Evolutionary conservation across 2,888 invertebrate species (phyloP).

Genomic region (Caenorhabditis sp.): DNA sequence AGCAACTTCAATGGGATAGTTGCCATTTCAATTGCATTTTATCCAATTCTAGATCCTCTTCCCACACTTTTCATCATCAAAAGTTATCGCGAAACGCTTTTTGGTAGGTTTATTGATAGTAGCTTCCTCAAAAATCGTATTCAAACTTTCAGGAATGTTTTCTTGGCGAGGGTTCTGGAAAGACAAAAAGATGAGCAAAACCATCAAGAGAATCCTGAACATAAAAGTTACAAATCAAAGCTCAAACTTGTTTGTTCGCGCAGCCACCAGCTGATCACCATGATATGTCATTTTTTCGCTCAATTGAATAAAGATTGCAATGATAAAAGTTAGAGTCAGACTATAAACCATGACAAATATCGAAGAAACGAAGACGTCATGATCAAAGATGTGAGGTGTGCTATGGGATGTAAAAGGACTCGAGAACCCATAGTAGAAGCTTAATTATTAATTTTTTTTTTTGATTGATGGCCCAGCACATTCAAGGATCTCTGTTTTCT

Average conservation of each 20-base stretch:
- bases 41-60: constrained; percentile 35
- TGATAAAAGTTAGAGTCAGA: not conserved
- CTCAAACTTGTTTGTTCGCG: not conserved
- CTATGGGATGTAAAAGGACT: too few relatives aligned
- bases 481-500: not conserved
- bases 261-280: not conserved
- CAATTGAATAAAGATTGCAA: not conserved
- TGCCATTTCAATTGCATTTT: constrained; percentile 30
- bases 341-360: constrained; percentile 6
- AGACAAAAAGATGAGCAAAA: not conserved
- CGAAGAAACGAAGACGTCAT: not conserved
- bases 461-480: too few relatives aligned
- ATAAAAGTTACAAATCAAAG: not conserved
- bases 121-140: too few relatives aligned
- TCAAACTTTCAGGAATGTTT: not conserved
- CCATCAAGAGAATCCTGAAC: not conserved
- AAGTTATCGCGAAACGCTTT: constrained; percentile 11
- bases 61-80: constrained; percentile 36
- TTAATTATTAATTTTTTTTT: too few relatives aligned
- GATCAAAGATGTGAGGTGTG: not conserved
- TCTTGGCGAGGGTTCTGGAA: not conserved
- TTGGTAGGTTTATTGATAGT: not conserved
- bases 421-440: too few relatives aligned
- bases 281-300: not conserved
- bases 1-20: constrained; percentile 11